phyloP scores from a whole-genome alignment of 2,113 vertebrate genomes.

The Sinocyclocheilus rhinocerous region DNA sequence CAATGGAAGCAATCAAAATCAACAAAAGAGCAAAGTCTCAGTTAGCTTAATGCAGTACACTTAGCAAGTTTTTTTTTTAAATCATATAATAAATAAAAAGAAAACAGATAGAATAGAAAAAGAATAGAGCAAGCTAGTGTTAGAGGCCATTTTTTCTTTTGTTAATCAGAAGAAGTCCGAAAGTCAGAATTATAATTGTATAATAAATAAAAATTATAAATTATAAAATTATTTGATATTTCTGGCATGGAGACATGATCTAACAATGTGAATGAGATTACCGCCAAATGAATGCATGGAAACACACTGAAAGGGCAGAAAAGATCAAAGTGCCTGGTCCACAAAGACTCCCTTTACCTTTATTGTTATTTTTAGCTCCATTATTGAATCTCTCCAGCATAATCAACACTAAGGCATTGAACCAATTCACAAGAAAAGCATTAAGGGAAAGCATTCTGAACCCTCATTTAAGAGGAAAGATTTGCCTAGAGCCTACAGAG shows the following conservation, averaged over 20 bases:
- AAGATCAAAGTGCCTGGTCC: background rate
- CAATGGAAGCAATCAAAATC: too few species aligned
- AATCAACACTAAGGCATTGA: background rate
- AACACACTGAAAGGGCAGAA: background rate
- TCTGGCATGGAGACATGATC: background rate
- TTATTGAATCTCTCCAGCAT: conserved; percentile 1
- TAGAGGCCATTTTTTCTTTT: too few species aligned
- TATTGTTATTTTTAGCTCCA: background rate
- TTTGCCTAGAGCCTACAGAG: background rate
- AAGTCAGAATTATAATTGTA: too few species aligned
- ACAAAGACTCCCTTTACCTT: conserved; percentile 15
- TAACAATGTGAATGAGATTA: background rate
- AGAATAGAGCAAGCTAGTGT: too few species aligned
- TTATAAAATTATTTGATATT: too few species aligned
- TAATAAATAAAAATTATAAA: too few species aligned
- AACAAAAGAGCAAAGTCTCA: too few species aligned
- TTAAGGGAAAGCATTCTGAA: background rate
- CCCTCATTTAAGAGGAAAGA: background rate
- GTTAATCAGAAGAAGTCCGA: too few species aligned
- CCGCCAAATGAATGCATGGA: conserved; percentile 6
- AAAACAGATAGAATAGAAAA: too few species aligned
- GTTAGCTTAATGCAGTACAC: too few species aligned
- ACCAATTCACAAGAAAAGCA: background rate
- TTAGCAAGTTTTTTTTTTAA: too few species aligned
- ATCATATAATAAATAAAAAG: too few species aligned